phyloP scores from a whole-genome alignment of 2,113 vertebrate species.

The Pseudolaguvia tuberculata region DNA sequence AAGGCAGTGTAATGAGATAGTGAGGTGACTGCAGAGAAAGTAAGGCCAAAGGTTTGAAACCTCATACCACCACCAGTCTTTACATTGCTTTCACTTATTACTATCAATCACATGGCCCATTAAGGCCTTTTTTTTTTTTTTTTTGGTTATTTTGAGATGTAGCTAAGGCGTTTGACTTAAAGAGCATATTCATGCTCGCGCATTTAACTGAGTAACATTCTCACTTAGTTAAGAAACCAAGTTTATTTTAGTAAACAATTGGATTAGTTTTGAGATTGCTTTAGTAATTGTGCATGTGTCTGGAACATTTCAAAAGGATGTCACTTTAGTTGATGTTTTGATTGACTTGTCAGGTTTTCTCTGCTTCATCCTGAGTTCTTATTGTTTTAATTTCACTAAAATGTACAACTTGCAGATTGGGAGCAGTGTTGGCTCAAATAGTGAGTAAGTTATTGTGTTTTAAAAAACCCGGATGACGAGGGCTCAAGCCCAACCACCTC shows the following conservation, averaged over 20 bases:
- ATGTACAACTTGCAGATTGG: neutral
- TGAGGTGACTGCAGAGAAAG: slow-evolving; percentile 7
- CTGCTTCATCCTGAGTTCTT: neutral
- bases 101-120: slow-evolving; percentile 42
- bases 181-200: neutral
- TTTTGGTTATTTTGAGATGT: neutral
- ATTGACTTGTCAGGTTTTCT: neutral
- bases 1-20: slow-evolving; percentile 45
- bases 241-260: neutral
- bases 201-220: neutral
- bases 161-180: slow-evolving; percentile 10
- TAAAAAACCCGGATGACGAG: too few species aligned
- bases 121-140: slow-evolving; percentile 27
- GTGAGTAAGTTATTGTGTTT: too few species aligned
- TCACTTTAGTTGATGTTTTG: neutral
- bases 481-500: too few species aligned
- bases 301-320: neutral
- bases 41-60: slow-evolving; percentile 25
- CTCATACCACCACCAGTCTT: slow-evolving; percentile 20
- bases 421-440: too few species aligned
- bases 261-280: neutral
- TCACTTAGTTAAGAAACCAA: neutral
- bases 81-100: slow-evolving; percentile 40
- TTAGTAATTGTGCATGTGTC: neutral
- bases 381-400: neutral